Evolutionary conservation across 2,113 vertebrate genomes (phyloP).

Genomic region (Motacilla alba): DNA sequence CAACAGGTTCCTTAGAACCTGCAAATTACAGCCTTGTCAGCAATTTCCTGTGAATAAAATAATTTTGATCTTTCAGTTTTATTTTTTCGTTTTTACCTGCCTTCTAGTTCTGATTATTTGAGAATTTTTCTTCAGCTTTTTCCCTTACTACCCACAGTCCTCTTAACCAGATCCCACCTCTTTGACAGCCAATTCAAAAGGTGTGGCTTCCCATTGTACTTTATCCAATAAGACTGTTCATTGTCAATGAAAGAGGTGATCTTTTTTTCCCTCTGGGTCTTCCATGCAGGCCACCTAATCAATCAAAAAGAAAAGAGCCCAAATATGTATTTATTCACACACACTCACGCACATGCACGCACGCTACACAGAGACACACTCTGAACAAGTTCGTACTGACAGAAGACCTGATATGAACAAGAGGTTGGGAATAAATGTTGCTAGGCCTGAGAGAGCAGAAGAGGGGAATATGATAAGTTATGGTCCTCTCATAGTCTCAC

Average conservation of each 20-base stretch:
- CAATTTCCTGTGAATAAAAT: not conserved
- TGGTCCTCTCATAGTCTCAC: not conserved
- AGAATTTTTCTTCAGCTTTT: not conserved
- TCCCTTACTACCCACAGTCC: not conserved
- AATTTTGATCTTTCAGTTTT: not conserved
- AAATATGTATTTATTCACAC: not conserved
- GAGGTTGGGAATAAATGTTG: not conserved
- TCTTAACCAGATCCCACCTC: not conserved
- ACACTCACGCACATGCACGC: fast-evolving
- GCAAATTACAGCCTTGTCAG: not conserved
- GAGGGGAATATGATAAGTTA: not conserved
- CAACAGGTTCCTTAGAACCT: not conserved
- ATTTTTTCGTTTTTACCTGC: not conserved
- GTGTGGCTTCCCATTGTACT: not conserved
- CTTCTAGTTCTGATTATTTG: not conserved
- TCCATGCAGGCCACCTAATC: not conserved
- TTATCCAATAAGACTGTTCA: not conserved
- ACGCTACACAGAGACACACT: not conserved
- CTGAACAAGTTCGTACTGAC: not conserved
- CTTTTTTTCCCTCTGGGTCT: not conserved
- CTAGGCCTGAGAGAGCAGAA: not conserved
- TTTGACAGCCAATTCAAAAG: not conserved
- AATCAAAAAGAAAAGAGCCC: not conserved
- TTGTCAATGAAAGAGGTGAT: not conserved
- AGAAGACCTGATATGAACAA: not conserved